A percentile compares a stretch with the other conserved stretches of the same genome.
Evolutionary conservation across 2,888 invertebrate genomes (phyloP).

Genomic region (Drosophila robusta): DNA sequence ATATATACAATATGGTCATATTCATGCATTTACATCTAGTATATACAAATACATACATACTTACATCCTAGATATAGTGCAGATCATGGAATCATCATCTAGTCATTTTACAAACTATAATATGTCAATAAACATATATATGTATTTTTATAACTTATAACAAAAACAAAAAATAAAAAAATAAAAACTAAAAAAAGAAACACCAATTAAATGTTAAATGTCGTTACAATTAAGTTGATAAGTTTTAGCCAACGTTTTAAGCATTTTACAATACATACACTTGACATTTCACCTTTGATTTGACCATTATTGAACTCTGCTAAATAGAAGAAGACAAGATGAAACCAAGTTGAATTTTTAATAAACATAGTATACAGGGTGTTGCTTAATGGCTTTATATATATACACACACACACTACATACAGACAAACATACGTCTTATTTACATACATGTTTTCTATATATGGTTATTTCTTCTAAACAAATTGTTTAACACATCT

Average conservation of each 20-base stretch:
- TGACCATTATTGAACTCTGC: slow-evolving; percentile 43
- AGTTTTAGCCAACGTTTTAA: slow-evolving; percentile 72
- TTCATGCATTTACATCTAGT: slow-evolving; percentile 64
- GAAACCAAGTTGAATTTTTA: slow-evolving; percentile 45
- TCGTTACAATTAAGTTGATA: slow-evolving; percentile 78
- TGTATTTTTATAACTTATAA: slow-evolving; percentile 72
- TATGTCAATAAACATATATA: slow-evolving; percentile 48
- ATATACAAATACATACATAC: slow-evolving; percentile 35
- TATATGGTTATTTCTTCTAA: slow-evolving; percentile 59
- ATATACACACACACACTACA: slow-evolving; percentile 17
- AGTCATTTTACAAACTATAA: slow-evolving; percentile 66
- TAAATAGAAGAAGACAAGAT: slow-evolving; percentile 24
- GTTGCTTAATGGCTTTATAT: slow-evolving; percentile 71
- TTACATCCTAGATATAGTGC: slow-evolving; percentile 46
- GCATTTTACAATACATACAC: slow-evolving; percentile 43
- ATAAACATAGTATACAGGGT: slow-evolving; percentile 71
- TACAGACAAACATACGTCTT: slow-evolving; percentile 17
- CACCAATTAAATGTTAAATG: slow-evolving; percentile 78
- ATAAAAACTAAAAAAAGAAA: slow-evolving; percentile 30
- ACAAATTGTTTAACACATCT: slow-evolving; percentile 43
- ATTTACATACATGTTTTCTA: slow-evolving; percentile 36
- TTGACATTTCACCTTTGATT: slow-evolving; percentile 44
- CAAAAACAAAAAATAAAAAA: slow-evolving; percentile 9
- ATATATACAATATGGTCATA: slow-evolving; percentile 42
- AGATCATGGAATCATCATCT: slow-evolving; percentile 68